These are phyloP conservation scores for Cybosia mesomella DNA, from an alignment of 2,888 invertebrate species.

Conservation along the genomic window DNA sequence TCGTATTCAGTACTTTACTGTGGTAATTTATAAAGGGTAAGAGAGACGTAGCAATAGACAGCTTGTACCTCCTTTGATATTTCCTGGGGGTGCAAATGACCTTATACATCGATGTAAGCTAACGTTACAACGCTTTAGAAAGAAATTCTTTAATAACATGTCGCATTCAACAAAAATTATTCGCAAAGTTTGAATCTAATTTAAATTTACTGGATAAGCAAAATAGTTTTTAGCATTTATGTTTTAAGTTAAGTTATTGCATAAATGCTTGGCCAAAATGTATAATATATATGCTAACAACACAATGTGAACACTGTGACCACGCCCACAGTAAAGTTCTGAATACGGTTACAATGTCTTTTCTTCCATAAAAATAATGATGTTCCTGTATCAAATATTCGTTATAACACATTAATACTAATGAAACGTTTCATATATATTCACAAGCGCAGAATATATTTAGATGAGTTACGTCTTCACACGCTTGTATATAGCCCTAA, in stretches of 20 bases:
- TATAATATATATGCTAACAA: not conserved
- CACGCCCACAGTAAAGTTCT: slow-evolving; percentile 12
- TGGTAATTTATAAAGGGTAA: not conserved
- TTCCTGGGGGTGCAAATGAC: not conserved
- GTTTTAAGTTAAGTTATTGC: too few species aligned
- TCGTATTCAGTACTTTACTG: slow-evolving; percentile 15
- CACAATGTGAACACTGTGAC: not conserved
- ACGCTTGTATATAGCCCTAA: slow-evolving; percentile 52
- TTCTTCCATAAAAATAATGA: slow-evolving; percentile 24
- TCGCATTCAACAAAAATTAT: too few species aligned
- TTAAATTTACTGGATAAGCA: too few species aligned
- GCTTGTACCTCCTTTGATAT: not conserved
- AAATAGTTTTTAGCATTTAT: too few species aligned
- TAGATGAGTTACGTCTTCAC: slow-evolving; percentile 33
- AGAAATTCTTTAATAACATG: too few species aligned
- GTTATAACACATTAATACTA: slow-evolving; percentile 19
- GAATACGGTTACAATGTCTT: slow-evolving; percentile 17
- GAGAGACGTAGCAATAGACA: not conserved
- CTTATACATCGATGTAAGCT: too few species aligned
- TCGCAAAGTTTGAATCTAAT: too few species aligned
- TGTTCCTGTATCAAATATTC: slow-evolving; percentile 37
- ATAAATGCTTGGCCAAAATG: too few species aligned
- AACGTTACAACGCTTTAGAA: too few species aligned
- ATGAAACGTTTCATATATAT: slow-evolving; percentile 18
- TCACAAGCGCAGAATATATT: slow-evolving; percentile 30